Evolutionary conservation across 1,140 invertebrate species (phyloP).

Genomic region (Drosophila paulistorum): DNA sequence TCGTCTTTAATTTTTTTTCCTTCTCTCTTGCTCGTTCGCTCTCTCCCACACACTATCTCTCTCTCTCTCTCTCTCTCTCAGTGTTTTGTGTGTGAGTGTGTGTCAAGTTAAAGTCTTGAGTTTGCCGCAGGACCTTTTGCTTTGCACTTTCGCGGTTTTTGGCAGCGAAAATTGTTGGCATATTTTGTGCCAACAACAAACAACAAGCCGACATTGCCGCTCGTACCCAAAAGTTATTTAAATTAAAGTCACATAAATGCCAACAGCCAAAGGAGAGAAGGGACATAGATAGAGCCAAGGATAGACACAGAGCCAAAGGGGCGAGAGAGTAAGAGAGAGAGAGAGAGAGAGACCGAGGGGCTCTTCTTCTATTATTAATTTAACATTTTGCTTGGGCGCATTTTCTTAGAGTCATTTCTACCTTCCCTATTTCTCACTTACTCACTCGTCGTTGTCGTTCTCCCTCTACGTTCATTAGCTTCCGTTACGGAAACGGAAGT

Average conservation of each 20-base stretch:
- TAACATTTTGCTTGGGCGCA: constrained; percentile 53
- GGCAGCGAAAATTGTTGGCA: constrained; percentile 19
- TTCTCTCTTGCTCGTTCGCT: constrained; percentile 1
- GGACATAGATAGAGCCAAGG: constrained; percentile 1
- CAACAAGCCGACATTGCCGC: not conserved
- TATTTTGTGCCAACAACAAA: constrained; percentile 19
- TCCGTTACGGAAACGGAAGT: constrained; percentile 67
- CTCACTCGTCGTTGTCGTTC: constrained; percentile 43
- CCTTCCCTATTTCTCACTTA: constrained; percentile 9
- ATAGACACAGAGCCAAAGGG: not conserved
- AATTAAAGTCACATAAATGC: constrained; percentile 60
- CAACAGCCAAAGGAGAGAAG: not conserved
- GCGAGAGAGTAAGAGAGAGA: not conserved
- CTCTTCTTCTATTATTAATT: constrained; percentile 56
- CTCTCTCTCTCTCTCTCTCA: constrained; percentile 2
- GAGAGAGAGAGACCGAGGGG: not conserved
- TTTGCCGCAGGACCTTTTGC: constrained; percentile 18
- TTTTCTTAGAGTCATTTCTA: constrained; percentile 49
- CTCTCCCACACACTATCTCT: not conserved
- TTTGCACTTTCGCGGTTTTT: constrained; percentile 18
- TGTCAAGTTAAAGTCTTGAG: constrained; percentile 16
- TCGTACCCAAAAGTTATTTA: constrained; percentile 51
- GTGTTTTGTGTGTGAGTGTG: not conserved
- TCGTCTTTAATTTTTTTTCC: constrained; percentile 39
- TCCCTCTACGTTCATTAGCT: constrained; percentile 63